Percentiles rank a stretch among this genome's conserved stretches.
Conservation (phyloP, 2,888 invertebrate genomes). For the Blera fallax region DNA sequence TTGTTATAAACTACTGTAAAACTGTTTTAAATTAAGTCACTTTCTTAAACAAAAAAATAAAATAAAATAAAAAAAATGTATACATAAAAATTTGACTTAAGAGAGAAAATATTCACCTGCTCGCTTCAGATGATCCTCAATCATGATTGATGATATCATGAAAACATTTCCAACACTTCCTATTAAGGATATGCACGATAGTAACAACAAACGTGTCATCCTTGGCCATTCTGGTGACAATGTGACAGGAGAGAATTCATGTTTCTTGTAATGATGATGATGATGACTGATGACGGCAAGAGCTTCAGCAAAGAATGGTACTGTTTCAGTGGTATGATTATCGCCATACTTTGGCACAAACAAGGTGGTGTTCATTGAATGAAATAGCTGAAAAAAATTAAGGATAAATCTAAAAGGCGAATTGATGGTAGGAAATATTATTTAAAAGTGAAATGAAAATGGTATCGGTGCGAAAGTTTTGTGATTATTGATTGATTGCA, state of each 20-base stretch:
- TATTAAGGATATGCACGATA: slow-evolving; percentile 85
- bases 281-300: slow-evolving; percentile 71
- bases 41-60: not conserved
- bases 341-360: slow-evolving; percentile 70
- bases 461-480: too few species aligned
- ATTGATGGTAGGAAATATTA: too few species aligned
- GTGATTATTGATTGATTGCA: too few species aligned
- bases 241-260: slow-evolving; percentile 85
- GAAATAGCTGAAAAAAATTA: slow-evolving; percentile 16
- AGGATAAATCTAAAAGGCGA: too few species aligned
- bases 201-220: slow-evolving; percentile 85
- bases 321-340: slow-evolving; percentile 54
- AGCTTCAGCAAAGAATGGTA: slow-evolving; percentile 65
- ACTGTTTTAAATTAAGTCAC: not conserved
- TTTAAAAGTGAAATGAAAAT: too few species aligned
- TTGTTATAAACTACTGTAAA: not conserved
- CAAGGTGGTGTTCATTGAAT: slow-evolving; percentile 70
- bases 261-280: slow-evolving; percentile 61
- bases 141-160: slow-evolving; percentile 89
- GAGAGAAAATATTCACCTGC: slow-evolving; percentile 82
- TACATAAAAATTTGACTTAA: too few species aligned
- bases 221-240: slow-evolving; percentile 87
- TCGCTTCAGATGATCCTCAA: slow-evolving; percentile 87
- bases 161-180: slow-evolving; percentile 89
- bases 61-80: too few species aligned